A percentile compares a stretch with the other conserved stretches of the same genome.
These are phyloP conservation scores for Hippocampus mohnikei DNA, from an alignment of 2,113 vertebrate genomes.

Conservation along the genomic window DNA sequence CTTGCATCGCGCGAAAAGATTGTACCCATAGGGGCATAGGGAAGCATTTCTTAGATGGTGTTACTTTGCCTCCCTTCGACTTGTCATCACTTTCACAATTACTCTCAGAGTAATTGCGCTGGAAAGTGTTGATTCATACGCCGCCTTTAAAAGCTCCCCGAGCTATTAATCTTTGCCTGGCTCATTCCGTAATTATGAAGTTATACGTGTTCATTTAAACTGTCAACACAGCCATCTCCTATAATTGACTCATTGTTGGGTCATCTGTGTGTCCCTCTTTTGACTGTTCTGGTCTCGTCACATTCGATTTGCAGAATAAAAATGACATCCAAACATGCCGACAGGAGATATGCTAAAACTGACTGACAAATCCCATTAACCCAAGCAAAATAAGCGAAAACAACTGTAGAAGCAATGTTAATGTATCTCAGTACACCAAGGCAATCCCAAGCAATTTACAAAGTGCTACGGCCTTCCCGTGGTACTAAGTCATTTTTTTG, in stretches of 20 bases:
- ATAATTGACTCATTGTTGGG: conserved; percentile 37
- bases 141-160: conserved; percentile 10
- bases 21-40: background rate
- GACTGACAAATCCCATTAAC: conserved; percentile 1
- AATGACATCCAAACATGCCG: background rate
- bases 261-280: conserved; percentile 19
- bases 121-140: conserved; percentile 12
- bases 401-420: background rate
- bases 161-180: conserved; percentile 35
- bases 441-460: background rate
- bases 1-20: conserved; percentile 17
- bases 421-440: no score
- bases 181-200: conserved; percentile 36
- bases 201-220: conserved; percentile 47
- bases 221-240: conserved; percentile 25
- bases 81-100: conserved; percentile 35
- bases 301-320: background rate
- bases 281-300: background rate
- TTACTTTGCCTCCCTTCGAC: conserved; percentile 7
- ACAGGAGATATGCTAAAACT: background rate
- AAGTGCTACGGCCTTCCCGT: background rate
- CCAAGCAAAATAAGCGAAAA: background rate
- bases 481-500: background rate
- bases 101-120: conserved; percentile 23
- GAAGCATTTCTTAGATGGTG: conserved; percentile 14